Conservation (phyloP, 2,888 invertebrate species). For the Leucoptera coffeella region DNA sequence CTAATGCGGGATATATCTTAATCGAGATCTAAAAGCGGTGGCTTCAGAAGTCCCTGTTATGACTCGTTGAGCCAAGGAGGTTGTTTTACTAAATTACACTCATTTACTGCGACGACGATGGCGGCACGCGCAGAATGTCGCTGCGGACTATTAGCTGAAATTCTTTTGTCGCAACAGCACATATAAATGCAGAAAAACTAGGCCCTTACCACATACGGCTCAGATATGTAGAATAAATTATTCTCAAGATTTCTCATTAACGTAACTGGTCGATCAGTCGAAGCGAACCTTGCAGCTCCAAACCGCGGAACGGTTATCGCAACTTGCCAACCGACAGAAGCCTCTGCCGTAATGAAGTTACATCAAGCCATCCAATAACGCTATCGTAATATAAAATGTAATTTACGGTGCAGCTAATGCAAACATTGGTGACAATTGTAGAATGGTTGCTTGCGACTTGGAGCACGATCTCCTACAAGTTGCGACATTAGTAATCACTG, state of each 20-base stretch:
- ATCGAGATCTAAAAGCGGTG: constrained; percentile 1
- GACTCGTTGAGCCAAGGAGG: constrained; percentile 5
- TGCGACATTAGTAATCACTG: constrained; percentile 14
- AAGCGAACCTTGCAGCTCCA: too few relatives aligned
- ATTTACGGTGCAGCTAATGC: constrained; percentile 17
- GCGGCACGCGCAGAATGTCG: constrained; percentile 36
- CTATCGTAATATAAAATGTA: too few relatives aligned
- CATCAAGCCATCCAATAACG: too few relatives aligned
- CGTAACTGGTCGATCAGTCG: constrained; percentile 8
- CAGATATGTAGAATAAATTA: constrained; percentile 14
- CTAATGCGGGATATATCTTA: background rate
- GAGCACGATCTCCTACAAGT: constrained; percentile 11
- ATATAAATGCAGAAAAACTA: constrained; percentile 39
- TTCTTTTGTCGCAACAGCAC: constrained; percentile 39
- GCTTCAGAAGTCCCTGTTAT: constrained; percentile 3
- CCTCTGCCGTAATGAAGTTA: too few relatives aligned
- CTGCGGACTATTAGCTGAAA: constrained; percentile 41
- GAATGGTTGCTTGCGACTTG: constrained; percentile 20
- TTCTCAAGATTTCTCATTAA: constrained; percentile 22
- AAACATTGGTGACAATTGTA: constrained; percentile 29
- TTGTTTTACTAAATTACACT: constrained; percentile 28
- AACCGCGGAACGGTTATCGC: too few relatives aligned
- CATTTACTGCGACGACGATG: constrained; percentile 33
- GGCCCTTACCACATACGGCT: constrained; percentile 26
- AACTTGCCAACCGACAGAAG: too few relatives aligned